Conservation (phyloP, 2,113 vertebrate genomes). For the Sturnira hondurensis region DNA sequence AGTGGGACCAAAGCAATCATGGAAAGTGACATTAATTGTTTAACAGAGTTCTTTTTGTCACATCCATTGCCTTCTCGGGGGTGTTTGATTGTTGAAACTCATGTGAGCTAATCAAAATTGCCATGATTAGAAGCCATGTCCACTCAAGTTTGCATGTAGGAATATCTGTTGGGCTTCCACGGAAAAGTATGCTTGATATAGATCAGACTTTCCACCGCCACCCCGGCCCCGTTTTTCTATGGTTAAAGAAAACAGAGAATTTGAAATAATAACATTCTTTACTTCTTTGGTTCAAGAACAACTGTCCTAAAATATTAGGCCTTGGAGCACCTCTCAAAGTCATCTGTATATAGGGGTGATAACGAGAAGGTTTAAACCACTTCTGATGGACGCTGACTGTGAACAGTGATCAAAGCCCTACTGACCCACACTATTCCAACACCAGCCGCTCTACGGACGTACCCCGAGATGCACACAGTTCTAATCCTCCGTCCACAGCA, state of each 20-base stretch:
- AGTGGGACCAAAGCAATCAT: constrained; percentile 91
- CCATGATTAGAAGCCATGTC: constrained; percentile 80
- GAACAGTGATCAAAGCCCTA: neutral
- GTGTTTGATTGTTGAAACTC: constrained; percentile 85
- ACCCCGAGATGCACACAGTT: neutral
- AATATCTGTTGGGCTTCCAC: constrained; percentile 65
- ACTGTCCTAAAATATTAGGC: neutral
- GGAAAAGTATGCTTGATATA: constrained; percentile 71
- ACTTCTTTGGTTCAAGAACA: constrained; percentile 21
- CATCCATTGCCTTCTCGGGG: constrained; percentile 84
- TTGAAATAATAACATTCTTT: constrained; percentile 62
- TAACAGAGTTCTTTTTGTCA: constrained; percentile 85
- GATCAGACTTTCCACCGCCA: constrained; percentile 59
- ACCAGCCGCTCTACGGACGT: neutral
- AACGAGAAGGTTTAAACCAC: neutral
- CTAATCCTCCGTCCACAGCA: neutral
- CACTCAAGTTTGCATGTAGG: constrained; percentile 72
- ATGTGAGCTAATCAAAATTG: constrained; percentile 85
- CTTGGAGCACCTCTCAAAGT: neutral
- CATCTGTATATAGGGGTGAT: neutral
- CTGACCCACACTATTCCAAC: neutral
- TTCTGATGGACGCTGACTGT: neutral
- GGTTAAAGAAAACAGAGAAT: constrained; percentile 64
- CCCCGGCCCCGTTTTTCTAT: constrained; percentile 25
- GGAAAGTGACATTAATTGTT: constrained; percentile 95